phyloP scores from a whole-genome alignment of 2,888 invertebrate genomes.

The Thumatha senex region DNA sequence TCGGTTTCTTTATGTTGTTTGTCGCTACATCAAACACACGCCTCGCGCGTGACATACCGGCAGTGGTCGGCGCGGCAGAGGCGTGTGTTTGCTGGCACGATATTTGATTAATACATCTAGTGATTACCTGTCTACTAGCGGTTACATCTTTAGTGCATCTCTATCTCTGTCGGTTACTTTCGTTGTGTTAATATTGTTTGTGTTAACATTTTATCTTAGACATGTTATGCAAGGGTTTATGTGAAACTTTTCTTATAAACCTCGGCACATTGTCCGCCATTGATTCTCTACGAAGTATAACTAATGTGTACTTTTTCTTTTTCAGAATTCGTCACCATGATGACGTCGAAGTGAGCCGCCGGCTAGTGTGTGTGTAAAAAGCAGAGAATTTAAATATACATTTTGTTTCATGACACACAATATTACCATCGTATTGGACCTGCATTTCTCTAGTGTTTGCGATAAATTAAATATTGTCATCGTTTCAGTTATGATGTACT shows the following conservation, averaged over 20 bases:
- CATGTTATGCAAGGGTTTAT: conserved; percentile 50
- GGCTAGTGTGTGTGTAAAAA: conserved; percentile 85
- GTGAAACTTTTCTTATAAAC: conserved; percentile 37
- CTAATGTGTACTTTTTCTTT: conserved; percentile 63
- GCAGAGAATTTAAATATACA: conserved; percentile 85
- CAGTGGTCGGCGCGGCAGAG: conserved; percentile 30
- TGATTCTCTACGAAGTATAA: conserved; percentile 1
- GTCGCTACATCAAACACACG: conserved; percentile 47
- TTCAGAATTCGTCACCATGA: conserved; percentile 99
- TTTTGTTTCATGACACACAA: conserved; percentile 85
- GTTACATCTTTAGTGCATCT: conserved; percentile 70
- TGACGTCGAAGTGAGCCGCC: conserved; percentile 98
- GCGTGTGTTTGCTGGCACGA: conserved; percentile 40
- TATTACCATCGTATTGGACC: conserved; percentile 84
- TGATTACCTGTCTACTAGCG: conserved; percentile 61
- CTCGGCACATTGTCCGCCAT: conserved; percentile 9
- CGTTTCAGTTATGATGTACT: conserved; percentile 78
- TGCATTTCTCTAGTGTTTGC: conserved; percentile 85
- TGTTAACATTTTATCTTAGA: conserved; percentile 56
- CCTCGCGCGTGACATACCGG: conserved; percentile 17
- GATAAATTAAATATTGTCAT: conserved; percentile 82
- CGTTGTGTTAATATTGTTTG: conserved; percentile 57
- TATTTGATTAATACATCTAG: conserved; percentile 50
- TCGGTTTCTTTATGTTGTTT: conserved; percentile 51
- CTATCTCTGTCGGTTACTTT: conserved; percentile 64